Evolutionary conservation across 2,888 invertebrate species (phyloP).

Genomic region (Crocallis elinguaria): DNA sequence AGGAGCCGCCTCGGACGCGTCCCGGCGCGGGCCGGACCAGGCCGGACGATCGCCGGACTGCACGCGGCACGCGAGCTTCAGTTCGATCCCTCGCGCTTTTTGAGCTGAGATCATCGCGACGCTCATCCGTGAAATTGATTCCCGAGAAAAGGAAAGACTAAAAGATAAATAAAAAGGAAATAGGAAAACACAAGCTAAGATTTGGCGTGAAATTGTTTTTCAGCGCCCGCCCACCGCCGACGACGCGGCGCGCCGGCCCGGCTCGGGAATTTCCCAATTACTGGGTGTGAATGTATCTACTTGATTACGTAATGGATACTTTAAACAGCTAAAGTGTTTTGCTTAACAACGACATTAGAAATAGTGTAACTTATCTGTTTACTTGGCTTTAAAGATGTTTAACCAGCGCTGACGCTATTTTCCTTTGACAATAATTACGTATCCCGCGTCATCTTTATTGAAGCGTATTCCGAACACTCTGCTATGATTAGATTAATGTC

Average conservation of each 20-base stretch:
- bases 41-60: constrained; percentile 32
- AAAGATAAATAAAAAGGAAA: constrained; percentile 85
- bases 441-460: not conserved
- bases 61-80: constrained; percentile 25
- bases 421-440: not conserved
- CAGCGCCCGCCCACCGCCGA: constrained; percentile 72
- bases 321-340: constrained; percentile 41
- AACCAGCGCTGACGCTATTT: not conserved
- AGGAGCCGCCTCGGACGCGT: constrained; percentile 50
- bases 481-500: not conserved
- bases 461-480: not conserved
- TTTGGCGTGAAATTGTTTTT: constrained; percentile 86
- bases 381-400: not conserved
- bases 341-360: constrained; percentile 22
- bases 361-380: not conserved
- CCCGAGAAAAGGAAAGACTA: constrained; percentile 83
- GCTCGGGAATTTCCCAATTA: constrained; percentile 83
- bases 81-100: constrained; percentile 71
- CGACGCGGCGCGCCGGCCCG: constrained; percentile 62
- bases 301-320: constrained; percentile 72
- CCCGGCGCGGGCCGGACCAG: constrained; percentile 40
- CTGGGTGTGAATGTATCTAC: constrained; percentile 79
- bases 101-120: constrained; percentile 83
- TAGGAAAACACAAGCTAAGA: constrained; percentile 85
- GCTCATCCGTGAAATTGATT: constrained; percentile 85